These are phyloP conservation scores for Leuctra nigra DNA, from an alignment of 2,888 invertebrate species.

Conservation along the genomic window DNA sequence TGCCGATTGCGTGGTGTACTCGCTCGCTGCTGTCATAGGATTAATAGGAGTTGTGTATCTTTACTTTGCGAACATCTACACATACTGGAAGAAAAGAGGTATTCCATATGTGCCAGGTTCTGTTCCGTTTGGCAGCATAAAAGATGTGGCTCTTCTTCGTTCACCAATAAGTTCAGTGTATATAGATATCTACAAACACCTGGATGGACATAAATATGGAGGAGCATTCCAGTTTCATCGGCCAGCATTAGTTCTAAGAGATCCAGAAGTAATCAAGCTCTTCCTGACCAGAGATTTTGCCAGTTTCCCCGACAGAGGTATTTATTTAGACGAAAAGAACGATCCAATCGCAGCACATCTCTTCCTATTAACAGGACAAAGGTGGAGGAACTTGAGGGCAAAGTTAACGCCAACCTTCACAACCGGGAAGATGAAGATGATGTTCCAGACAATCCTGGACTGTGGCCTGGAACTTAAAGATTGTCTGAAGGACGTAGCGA, in stretches of 20 bases:
- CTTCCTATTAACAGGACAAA: conserved; percentile 35
- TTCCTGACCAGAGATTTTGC: conserved; percentile 20
- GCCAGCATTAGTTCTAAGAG: conserved; percentile 8
- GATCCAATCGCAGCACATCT: conserved; percentile 35
- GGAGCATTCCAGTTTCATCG: conserved; percentile 1
- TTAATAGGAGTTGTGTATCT: neutral
- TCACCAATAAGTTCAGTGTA: neutral
- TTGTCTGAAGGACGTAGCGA: conserved; percentile 24
- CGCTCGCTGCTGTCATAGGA: neutral
- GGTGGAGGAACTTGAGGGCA: conserved; percentile 38
- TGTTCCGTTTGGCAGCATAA: conserved; percentile 13
- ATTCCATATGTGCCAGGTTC: conserved; percentile 10
- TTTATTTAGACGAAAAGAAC: conserved; percentile 22
- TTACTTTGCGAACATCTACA: neutral
- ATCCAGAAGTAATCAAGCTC: conserved; percentile 19
- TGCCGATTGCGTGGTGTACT: too few relatives aligned
- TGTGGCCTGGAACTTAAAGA: conserved; percentile 32
- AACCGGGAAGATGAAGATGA: conserved; percentile 39
- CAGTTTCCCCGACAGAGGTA: conserved; percentile 24
- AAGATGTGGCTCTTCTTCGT: neutral
- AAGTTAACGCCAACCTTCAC: conserved; percentile 42
- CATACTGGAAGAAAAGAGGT: conserved; percentile 22
- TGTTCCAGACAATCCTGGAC: conserved; percentile 35
- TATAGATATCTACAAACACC: neutral
- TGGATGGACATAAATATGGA: neutral